Base-by-base conservation (phyloP, 1,140 invertebrate genomes). In the Galendromus occidentalis region DNA sequence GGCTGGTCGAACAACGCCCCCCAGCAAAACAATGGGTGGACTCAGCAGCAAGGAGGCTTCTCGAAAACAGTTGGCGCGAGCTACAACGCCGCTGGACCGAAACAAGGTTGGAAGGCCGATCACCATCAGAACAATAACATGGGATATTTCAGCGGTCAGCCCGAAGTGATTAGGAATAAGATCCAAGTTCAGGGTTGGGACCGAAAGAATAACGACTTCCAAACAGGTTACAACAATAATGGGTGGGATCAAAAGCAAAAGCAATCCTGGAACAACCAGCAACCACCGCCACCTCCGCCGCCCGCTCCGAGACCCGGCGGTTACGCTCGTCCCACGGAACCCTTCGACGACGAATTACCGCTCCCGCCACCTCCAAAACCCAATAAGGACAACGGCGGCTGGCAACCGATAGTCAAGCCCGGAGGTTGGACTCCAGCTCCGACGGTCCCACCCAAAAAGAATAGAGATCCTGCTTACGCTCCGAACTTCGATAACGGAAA, bases 111-210 rank as follows among this genome's bases (percentile, higher is more conserved):
- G 33, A 39, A 39, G 33, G 33, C 33, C 33, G 33, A 39, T 9
- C 4, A 9, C 33, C 4, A 39, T 9, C 33, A 4, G 33, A 39
- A 39, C 33, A 39, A 39, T 39, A 25, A 25, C 14, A 59, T 59
- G 51, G 51, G 51, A 17, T 59, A 59, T 33, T 59, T 59, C 51
- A 59, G 17, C 14, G 51, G 51, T 17, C 51, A 59, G 22, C 51
- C 51, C 1, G 51, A 59, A 22, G 33, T 1, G 22, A 17, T 59
- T 20, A 59, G 22, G 20, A 25, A 25, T 22, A 59, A 59, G 9
- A 59, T 59, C 33, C 51, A 59, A 33, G 45, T 47, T 22, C 45
- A 47, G 28, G 22, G 51, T 14, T 59, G 51, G 51, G 51, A 59
- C 25, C 51, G 22, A 4, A 25, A 59, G 20, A 25, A 25, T 22